phyloP scores from a whole-genome alignment of 2,113 vertebrate genomes.

The Pseudorasbora parva region DNA sequence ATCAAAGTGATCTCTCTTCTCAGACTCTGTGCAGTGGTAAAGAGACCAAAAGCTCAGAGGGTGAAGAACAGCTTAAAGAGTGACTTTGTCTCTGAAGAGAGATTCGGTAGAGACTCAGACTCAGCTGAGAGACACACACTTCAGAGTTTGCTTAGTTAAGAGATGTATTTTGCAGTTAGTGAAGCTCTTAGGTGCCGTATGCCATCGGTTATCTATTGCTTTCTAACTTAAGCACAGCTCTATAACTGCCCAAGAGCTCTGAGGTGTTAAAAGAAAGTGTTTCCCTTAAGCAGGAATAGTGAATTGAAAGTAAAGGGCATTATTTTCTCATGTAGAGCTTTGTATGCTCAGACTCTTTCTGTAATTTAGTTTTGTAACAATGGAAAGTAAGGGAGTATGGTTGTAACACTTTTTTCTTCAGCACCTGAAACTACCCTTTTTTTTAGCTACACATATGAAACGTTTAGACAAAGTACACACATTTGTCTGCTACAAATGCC shows the following conservation, averaged over 20 bases:
- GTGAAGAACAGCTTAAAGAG: slow-evolving; percentile 29
- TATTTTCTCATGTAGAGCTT: not conserved
- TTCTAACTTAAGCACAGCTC: not conserved
- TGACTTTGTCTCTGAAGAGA: slow-evolving; percentile 35
- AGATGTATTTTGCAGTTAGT: slow-evolving; percentile 22
- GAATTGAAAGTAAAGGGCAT: not conserved
- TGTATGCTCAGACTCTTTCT: slow-evolving; percentile 3
- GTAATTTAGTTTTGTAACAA: not conserved
- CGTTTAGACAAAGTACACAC: too few relatives aligned
- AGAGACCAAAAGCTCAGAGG: slow-evolving; percentile 18
- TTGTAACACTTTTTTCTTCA: too few relatives aligned
- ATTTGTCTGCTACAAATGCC: too few relatives aligned
- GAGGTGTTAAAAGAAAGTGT: slow-evolving; percentile 6
- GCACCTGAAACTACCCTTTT: too few relatives aligned
- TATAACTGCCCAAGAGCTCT: slow-evolving; percentile 8
- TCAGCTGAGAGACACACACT: not conserved
- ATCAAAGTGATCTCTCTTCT: slow-evolving; percentile 37
- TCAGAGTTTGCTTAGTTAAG: slow-evolving; percentile 15
- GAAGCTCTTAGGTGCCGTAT: slow-evolving; percentile 11
- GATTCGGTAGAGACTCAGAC: slow-evolving; percentile 1
- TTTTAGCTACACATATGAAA: too few relatives aligned
- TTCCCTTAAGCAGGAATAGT: slow-evolving; percentile 10
- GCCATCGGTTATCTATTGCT: slow-evolving; percentile 2
- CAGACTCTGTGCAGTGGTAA: slow-evolving; percentile 17
- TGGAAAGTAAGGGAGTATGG: too few relatives aligned